Base-by-base conservation (phyloP, 2,797 vertebrate species). In the Phoeniculus purpureus region DNA sequence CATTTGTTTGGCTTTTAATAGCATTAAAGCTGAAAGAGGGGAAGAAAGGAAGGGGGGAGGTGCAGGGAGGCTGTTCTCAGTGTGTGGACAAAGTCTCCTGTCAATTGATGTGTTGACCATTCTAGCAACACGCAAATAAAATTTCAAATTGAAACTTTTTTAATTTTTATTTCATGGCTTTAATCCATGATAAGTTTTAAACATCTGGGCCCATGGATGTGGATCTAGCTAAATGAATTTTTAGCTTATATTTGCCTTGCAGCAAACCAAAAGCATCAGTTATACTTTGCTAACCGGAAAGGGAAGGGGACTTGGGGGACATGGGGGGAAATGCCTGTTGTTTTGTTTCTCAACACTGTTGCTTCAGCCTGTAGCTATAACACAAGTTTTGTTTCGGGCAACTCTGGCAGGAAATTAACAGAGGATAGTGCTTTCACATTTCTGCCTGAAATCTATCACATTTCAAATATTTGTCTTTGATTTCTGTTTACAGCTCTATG, bases 131-230 rank as follows among this genome's bases (percentile, higher is more conserved):
- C 18, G 87, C 96, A 96, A 98, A 98, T 98, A 97, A 98, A 98
- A 98, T 97, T 98, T 98, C 97, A 97, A 98, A 98, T 98, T 97
- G 97, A 98, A 97, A 97, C 97, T 97, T 87, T 92, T 74, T 34
- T 6, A 67, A 78, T 84, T 93, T 94, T 97, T 97, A 97, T 97
- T 97, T 97, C 97, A 97, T 98, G 97, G 97, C 97, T 98, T 97
- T 97, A 97, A 95, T 97, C 97, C 97, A 96, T 97, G 96, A 97
- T 94, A 84, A 94, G 68, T 91, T 97, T 97, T 96, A 96, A 97
- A 95, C 89, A 95, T 87, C 88, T 95, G 96, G 96, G 95, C 93
- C 96, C 54, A 77, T 95, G 93, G 94, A 94, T 94, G 81, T 96
- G 95, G 90, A 95, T 93, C 92, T 96, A 95, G 95, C 93, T 97